Percentiles rank a stretch among this genome's conserved stretches.
Conservation (phyloP, 2,113 vertebrate species). For the Neotoma lepida region DNA sequence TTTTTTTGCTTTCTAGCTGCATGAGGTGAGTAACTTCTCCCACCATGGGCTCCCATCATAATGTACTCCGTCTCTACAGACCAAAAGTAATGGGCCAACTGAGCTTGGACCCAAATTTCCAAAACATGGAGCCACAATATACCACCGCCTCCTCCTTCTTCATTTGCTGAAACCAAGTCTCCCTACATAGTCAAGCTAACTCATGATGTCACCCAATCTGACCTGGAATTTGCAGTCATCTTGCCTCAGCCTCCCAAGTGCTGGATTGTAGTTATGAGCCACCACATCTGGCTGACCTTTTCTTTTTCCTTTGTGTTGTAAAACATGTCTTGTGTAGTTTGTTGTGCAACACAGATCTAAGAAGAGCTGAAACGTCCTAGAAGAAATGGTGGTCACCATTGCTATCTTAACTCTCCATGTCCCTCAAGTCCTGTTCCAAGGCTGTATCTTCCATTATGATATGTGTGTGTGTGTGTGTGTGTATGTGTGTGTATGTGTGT, state of each 20-base stretch:
- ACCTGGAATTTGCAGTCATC: neutral
- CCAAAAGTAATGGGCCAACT: neutral
- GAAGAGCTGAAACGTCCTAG: neutral
- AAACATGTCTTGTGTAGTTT: neutral
- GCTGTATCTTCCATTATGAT: neutral
- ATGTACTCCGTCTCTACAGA: neutral
- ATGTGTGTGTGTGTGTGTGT: neutral
- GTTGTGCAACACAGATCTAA: neutral
- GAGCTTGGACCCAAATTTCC: neutral
- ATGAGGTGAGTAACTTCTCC: neutral
- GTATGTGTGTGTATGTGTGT: too few relatives aligned
- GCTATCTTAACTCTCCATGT: neutral
- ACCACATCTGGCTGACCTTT: neutral
- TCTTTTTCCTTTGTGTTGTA: neutral
- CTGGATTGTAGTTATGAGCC: neutral
- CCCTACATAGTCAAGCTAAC: neutral
- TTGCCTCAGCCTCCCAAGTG: neutral
- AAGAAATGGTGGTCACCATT: neutral
- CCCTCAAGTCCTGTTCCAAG: neutral
- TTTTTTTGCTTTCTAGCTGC: neutral
- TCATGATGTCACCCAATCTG: neutral
- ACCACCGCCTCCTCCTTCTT: neutral
- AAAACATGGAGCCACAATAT: neutral
- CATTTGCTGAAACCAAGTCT: neutral
- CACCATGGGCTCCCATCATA: too few relatives aligned